Percentiles rank a stretch among this genome's conserved stretches.
Evolutionary conservation across 1,140 invertebrate species (phyloP).

Genomic region (Drosophila lacteicornis): DNA sequence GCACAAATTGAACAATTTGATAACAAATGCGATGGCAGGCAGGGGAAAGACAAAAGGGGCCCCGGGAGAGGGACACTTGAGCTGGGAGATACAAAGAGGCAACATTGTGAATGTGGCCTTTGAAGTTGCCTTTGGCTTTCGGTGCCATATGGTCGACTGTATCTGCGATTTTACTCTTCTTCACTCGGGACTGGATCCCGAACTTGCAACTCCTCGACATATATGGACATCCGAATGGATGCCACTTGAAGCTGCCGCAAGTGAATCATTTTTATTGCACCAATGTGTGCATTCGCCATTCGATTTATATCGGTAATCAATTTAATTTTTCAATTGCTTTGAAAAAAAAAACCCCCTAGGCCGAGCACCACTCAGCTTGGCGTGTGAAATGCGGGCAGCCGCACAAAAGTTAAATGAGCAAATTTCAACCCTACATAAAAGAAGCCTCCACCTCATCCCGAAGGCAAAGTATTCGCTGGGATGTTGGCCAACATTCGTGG

Average conservation of each 20-base stretch:
- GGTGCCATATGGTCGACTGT: constrained; percentile 67
- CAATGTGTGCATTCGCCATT: constrained; percentile 58
- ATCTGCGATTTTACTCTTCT: constrained; percentile 18
- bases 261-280: constrained; percentile 77
- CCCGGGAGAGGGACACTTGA: constrained; percentile 45
- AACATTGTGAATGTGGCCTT: constrained; percentile 64
- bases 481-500: background rate
- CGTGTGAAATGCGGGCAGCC: constrained; percentile 71
- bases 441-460: background rate
- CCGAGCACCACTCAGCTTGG: constrained; percentile 1
- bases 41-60: constrained; percentile 4
- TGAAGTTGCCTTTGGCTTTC: constrained; percentile 61
- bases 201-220: constrained; percentile 48
- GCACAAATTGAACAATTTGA: constrained; percentile 81
- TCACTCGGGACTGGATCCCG: constrained; percentile 22
- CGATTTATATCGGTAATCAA: constrained; percentile 73
- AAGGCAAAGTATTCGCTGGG: constrained; percentile 1
- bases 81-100: constrained; percentile 58
- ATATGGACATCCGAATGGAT: constrained; percentile 63
- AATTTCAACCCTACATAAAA: constrained; percentile 19
- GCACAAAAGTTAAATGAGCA: constrained; percentile 1
- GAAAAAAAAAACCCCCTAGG: constrained; percentile 12
- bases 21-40: constrained; percentile 51
- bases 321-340: constrained; percentile 76
- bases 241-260: constrained; percentile 48